Evolutionary conservation across 35 echinoderm and acorn worm species (phyloP), one percentile per base, ranked within the genome.

Genomic region (Ophiothrix spiculata): DNA sequence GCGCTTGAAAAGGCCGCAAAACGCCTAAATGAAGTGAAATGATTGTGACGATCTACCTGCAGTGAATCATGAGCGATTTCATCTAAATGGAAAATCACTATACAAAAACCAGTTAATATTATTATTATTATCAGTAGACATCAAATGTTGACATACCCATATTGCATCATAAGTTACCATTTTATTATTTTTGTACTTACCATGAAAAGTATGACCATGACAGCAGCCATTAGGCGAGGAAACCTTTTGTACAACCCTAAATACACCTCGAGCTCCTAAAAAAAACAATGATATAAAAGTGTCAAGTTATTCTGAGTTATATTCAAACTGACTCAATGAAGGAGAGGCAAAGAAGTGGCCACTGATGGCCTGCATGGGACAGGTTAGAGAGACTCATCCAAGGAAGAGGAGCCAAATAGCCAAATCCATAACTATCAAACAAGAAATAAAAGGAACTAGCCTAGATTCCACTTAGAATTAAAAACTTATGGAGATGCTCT

Each of bases 161-260:
- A 49, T 49, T 10, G 6, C 6, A 49, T 49, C 19, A 49, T 49
- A 49, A 49, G 42, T n/a, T n/a, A 19, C 42, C 19, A 49, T 6
- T 49, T 19, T 49, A 49, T 19, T 10, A 19, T 49, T 49, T 49
- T 6, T 40, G 16, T 25, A 77, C 88, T 93, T 86, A 97, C 95
- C 95, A 97, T 88, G 79, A 93, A 91, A 31, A 94, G 0, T 31
- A 97, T 83, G n/a, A 88, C 60, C 56, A 77, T 81, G 21, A 84
- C 31, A 16, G 93, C 87, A 36, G 93, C 89, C 32, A 79, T 77
- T 21, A 95, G 1, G 38, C 93, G 88, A 39, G 93, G 93, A 74
- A 91, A 91, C 63, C 74, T 87, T 56, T 88, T 91, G 23, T 46
- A 29, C 16, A 86, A 29, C 8, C 39, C 83, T 36, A 95, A 39